Evolutionary conservation across 1,140 invertebrate species (phyloP).

Genomic region (Magallana angulata): DNA sequence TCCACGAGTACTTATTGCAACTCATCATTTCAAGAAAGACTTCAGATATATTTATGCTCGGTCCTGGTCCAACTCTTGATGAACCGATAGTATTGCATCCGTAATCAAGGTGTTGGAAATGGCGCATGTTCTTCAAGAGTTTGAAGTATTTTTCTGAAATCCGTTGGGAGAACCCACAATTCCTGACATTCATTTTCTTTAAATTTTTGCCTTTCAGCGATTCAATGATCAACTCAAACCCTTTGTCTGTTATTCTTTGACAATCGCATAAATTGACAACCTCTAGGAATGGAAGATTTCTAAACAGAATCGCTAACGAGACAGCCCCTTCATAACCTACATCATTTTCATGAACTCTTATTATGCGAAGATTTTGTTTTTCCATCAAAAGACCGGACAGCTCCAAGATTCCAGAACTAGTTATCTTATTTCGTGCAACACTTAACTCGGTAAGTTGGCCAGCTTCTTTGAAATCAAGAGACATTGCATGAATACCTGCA

Average conservation of each 20-base stretch:
- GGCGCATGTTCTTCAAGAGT: neutral
- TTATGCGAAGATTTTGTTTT: neutral
- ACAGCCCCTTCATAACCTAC: neutral
- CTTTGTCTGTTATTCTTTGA: neutral
- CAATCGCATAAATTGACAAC: neutral
- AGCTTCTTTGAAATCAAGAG: neutral
- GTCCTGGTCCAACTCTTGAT: neutral
- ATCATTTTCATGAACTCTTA: neutral
- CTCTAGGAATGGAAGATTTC: neutral
- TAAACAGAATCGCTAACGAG: neutral
- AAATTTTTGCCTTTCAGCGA: neutral
- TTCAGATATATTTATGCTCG: neutral
- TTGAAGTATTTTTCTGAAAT: neutral
- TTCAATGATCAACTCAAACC: neutral
- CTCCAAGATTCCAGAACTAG: neutral
- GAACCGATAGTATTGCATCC: neutral
- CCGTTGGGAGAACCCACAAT: neutral
- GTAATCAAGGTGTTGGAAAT: slow-evolving; percentile 7
- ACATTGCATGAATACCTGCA: neutral
- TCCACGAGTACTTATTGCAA: neutral
- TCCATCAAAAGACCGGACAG: neutral
- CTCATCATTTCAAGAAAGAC: slow-evolving; percentile 5
- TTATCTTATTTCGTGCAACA: neutral
- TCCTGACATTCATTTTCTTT: slow-evolving; percentile 10
- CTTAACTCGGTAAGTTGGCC: neutral